phyloP scores from a whole-genome alignment of 2,888 invertebrate genomes.

The Tenthredo amoena region DNA sequence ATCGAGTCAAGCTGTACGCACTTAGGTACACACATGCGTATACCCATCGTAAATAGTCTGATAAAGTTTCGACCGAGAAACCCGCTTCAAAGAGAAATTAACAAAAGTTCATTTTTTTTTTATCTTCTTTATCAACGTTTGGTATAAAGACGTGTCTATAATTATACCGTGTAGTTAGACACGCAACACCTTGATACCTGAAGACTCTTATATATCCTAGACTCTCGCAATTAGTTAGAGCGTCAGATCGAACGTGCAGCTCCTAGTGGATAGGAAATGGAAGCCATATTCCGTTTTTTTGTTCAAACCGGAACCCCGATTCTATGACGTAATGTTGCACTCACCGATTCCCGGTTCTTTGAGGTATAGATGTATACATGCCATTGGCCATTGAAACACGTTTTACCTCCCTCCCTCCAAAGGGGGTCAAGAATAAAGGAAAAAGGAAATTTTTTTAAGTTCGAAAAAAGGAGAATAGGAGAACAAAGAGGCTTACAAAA shows the following conservation, averaged over 20 bases:
- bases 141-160: background rate
- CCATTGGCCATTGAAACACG: background rate
- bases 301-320: constrained; percentile 30
- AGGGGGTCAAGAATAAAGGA: background rate
- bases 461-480: background rate
- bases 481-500: background rate
- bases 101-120: background rate
- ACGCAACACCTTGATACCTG: background rate
- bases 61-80: background rate
- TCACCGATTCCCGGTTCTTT: constrained; percentile 39
- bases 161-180: background rate
- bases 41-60: background rate
- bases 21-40: background rate
- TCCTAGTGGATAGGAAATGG: constrained; percentile 34
- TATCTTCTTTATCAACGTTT: background rate
- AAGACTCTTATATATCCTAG: background rate
- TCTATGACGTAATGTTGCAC: constrained; percentile 29
- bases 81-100: background rate
- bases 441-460: background rate
- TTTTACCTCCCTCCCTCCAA: background rate
- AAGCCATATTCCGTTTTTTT: background rate
- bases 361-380: background rate
- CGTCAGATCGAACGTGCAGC: background rate
- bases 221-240: background rate
- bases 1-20: background rate